These are phyloP conservation scores for Drosophila nannoptera DNA, from an alignment of 1,140 invertebrate species.

Conservation along the genomic window DNA sequence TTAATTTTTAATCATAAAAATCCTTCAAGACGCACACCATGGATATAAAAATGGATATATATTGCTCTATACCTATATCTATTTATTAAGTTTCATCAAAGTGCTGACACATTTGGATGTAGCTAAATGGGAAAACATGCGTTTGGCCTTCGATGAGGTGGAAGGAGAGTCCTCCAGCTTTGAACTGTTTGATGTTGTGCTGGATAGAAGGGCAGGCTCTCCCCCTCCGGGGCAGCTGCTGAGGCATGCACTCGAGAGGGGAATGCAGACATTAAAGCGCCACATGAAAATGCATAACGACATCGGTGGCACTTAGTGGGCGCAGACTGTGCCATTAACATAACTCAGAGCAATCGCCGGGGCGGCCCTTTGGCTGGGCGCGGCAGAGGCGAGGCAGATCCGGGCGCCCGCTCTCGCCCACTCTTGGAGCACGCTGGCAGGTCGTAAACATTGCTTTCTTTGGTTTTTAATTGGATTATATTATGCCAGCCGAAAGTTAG, in stretches of 20 bases:
- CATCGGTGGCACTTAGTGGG: conserved; percentile 55
- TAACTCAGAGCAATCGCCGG: conserved; percentile 61
- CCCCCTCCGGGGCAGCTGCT: conserved; percentile 18
- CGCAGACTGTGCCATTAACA: conserved; percentile 67
- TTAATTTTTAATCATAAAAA: too few relatives aligned
- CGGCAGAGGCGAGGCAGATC: neutral
- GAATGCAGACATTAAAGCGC: conserved; percentile 34
- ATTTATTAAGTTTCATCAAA: too few relatives aligned
- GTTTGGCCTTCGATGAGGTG: too few relatives aligned
- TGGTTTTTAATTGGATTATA: conserved; percentile 77
- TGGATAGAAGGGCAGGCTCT: conserved; percentile 33
- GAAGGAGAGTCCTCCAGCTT: neutral
- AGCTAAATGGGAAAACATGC: too few relatives aligned
- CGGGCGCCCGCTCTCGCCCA: neutral
- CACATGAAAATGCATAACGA: conserved; percentile 20
- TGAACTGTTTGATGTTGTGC: conserved; percentile 59
- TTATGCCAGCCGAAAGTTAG: conserved; percentile 72
- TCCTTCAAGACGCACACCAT: too few relatives aligned
- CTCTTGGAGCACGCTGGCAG: conserved; percentile 44
- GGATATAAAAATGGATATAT: too few relatives aligned
- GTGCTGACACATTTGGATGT: too few relatives aligned
- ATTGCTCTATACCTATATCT: too few relatives aligned
- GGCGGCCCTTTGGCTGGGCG: conserved; percentile 49
- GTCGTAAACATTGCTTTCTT: conserved; percentile 76
- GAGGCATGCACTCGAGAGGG: conserved; percentile 30